These are phyloP conservation scores for Microchrysa polita DNA, from an alignment of 2,888 invertebrate genomes.

Conservation along the genomic window DNA sequence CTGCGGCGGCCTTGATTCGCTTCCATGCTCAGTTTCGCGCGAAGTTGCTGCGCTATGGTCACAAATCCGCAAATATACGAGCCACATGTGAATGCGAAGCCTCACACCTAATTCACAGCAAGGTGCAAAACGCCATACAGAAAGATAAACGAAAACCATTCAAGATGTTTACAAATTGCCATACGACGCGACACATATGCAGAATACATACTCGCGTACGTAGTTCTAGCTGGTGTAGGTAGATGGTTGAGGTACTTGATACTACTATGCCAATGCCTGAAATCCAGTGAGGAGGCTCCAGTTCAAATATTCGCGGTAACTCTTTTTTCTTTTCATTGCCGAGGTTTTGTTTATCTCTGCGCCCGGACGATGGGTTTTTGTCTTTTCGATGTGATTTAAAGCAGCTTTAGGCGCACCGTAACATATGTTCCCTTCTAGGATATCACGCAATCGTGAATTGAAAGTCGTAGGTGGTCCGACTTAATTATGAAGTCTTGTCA, in stretches of 20 bases:
- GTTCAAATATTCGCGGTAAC: neutral
- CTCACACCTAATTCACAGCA: constrained; percentile 46
- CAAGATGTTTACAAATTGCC: constrained; percentile 45
- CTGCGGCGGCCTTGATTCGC: constrained; percentile 29
- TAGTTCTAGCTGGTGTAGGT: constrained; percentile 26
- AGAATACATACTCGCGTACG: too few species aligned
- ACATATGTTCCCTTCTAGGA: constrained; percentile 36
- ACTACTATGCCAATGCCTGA: too few species aligned
- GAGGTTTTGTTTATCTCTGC: constrained; percentile 1
- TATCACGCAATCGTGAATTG: constrained; percentile 32
- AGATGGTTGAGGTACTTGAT: neutral
- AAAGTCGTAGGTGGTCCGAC: constrained; percentile 41
- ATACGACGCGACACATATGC: constrained; percentile 38
- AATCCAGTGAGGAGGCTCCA: constrained; percentile 23
- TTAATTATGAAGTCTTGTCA: constrained; percentile 40
- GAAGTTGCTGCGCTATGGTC: neutral
- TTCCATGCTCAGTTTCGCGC: constrained; percentile 14
- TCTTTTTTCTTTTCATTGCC: constrained; percentile 1
- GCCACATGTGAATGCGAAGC: constrained; percentile 36
- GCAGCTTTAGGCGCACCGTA: constrained; percentile 16
- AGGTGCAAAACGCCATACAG: constrained; percentile 44
- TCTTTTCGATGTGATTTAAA: constrained; percentile 12
- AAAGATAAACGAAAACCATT: constrained; percentile 43
- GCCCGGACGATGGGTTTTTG: neutral
- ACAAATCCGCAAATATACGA: constrained; percentile 30